These are phyloP conservation scores for Himantopus leucocephalus DNA, from an alignment of 2,113 vertebrate species.

Conservation along the genomic window DNA sequence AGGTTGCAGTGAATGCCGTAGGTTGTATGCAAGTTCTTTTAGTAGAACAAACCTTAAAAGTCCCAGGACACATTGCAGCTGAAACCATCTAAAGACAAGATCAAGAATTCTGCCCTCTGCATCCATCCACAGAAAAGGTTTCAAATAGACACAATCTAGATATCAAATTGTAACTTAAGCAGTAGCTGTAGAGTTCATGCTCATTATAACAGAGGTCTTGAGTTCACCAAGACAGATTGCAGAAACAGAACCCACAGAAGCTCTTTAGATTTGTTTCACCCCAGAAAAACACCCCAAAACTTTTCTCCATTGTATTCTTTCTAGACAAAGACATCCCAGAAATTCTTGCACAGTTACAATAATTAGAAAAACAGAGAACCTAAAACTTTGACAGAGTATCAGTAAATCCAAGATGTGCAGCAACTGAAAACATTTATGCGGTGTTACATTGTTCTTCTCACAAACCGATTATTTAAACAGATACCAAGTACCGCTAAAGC, in stretches of 20 bases:
- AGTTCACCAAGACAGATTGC: not conserved
- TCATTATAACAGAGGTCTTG: not conserved
- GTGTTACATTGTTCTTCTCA: not conserved
- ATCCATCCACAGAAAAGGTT: not conserved
- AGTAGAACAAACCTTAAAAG: not conserved
- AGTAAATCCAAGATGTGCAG: not conserved
- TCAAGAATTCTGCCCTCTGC: not conserved
- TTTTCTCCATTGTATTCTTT: not conserved
- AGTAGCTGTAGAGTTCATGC: not conserved
- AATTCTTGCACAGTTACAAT: not conserved
- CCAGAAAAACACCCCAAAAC: not conserved
- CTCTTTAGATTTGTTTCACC: not conserved
- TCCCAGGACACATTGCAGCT: not conserved
- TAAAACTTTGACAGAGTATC: not conserved
- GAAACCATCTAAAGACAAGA: not conserved
- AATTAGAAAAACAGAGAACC: not conserved
- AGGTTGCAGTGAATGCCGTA: rapidly evolving
- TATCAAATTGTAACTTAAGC: not conserved
- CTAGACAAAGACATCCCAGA: not conserved
- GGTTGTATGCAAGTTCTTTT: not conserved
- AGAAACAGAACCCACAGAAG: not conserved
- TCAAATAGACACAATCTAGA: not conserved
- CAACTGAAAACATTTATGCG: not conserved
- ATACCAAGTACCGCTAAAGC: not conserved
- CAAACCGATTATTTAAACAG: not conserved